Conservation (phyloP, 2,113 vertebrate species). For the Python bivittatus region DNA sequence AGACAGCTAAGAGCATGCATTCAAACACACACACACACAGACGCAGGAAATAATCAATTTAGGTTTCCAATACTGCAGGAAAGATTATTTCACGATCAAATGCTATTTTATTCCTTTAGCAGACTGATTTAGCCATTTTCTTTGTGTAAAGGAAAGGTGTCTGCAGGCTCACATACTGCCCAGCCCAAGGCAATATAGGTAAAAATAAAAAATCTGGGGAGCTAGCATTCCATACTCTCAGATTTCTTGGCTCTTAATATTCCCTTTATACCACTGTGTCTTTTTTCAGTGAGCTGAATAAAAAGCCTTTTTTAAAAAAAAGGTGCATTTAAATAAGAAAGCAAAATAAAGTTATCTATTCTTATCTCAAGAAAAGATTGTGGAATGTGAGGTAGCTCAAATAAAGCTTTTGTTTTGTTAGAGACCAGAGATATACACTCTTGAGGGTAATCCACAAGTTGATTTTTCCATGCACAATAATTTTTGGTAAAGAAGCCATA, state of each 20-base stretch:
- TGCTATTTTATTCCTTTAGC: not conserved
- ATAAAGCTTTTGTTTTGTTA: slow-evolving; percentile 11
- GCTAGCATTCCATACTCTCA: not conserved
- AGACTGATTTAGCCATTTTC: not conserved
- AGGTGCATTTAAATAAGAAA: not conserved
- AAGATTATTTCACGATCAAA: not conserved
- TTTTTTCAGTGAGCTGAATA: not conserved
- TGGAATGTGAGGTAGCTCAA: not conserved
- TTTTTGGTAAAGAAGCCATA: not conserved
- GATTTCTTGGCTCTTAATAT: slow-evolving; percentile 13
- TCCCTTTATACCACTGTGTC: not conserved
- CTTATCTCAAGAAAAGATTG: not conserved
- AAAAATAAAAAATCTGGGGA: slow-evolving; percentile 20
- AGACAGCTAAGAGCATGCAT: not conserved
- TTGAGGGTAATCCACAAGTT: not conserved
- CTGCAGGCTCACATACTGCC: not conserved
- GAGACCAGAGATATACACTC: not conserved
- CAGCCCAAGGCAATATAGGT: slow-evolving; percentile 3
- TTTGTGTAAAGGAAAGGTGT: not conserved
- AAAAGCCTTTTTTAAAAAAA: not conserved
- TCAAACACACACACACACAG: not conserved
- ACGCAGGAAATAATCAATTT: not conserved
- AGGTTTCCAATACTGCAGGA: not conserved
- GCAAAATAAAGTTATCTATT: not conserved
- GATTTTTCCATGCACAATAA: not conserved